A percentile compares a stretch with the other conserved stretches of the same genome.
These are phyloP conservation scores for Unio delphinus DNA, from an alignment of 2,888 invertebrate species.

Conservation along the genomic window DNA sequence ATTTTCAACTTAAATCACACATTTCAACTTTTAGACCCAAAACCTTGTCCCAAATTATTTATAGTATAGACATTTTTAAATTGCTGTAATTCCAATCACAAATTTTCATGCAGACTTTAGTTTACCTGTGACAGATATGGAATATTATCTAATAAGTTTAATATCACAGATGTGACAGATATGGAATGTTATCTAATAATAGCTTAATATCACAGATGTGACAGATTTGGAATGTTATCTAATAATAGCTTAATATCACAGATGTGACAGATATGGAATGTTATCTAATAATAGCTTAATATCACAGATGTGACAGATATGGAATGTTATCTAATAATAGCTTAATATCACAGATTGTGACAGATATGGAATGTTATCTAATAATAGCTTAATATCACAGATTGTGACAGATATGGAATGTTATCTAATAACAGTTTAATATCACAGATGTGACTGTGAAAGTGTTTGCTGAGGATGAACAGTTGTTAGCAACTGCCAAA, in stretches of 20 bases:
- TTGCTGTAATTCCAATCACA: too few species aligned
- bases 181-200: neutral
- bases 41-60: too few species aligned
- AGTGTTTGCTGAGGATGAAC: slow-evolving; percentile 64
- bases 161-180: slow-evolving; percentile 55
- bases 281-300: neutral
- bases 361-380: slow-evolving; percentile 4
- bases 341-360: slow-evolving; percentile 54
- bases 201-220: slow-evolving; percentile 50
- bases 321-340: neutral
- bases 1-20: too few species aligned
- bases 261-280: slow-evolving; percentile 48
- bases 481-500: slow-evolving; percentile 53
- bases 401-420: slow-evolving; percentile 10
- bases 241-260: slow-evolving; percentile 18
- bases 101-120: too few species aligned
- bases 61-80: too few species aligned
- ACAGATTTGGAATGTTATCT: slow-evolving; percentile 11
- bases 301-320: slow-evolving; percentile 54
- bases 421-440: neutral
- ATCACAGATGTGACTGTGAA: slow-evolving; percentile 59
- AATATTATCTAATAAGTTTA: too few species aligned
- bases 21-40: too few species aligned
- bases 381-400: slow-evolving; percentile 31
- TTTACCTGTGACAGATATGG: too few species aligned